phyloP scores from a whole-genome alignment of 2,113 vertebrate species.

The Gopherus evgoodei region DNA sequence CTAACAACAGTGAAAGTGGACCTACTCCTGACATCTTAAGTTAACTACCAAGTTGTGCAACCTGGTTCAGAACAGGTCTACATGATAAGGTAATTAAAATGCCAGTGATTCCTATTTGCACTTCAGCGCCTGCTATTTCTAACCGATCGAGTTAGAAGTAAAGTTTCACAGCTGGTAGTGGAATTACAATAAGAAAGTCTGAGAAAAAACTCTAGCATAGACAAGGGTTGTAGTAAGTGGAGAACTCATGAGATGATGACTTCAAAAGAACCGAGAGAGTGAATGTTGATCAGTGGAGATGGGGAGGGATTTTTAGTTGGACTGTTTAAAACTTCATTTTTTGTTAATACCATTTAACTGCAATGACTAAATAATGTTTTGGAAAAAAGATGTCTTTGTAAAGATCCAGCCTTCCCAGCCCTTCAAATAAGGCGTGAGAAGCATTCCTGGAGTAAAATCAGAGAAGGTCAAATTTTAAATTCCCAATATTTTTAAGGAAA shows the following conservation, averaged over 20 bases:
- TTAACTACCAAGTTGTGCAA: background rate
- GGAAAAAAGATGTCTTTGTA: background rate
- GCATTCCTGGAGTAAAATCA: background rate
- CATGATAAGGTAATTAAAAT: background rate
- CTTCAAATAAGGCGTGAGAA: background rate
- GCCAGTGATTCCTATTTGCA: background rate
- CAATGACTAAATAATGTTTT: background rate
- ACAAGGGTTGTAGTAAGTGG: conserved; percentile 2
- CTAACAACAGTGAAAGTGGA: background rate
- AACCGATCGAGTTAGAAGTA: background rate
- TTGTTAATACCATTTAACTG: background rate
- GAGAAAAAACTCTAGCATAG: background rate
- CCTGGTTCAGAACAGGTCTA: background rate
- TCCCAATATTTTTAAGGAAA: background rate
- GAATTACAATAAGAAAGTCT: background rate
- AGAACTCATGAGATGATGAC: background rate
- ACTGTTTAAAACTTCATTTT: background rate
- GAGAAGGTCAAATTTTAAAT: background rate
- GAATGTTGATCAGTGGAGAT: background rate
- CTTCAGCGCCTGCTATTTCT: background rate
- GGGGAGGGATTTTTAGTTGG: background rate
- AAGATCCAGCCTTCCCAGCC: background rate
- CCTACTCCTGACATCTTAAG: background rate
- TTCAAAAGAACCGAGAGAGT: background rate
- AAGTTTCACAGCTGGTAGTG: background rate